Conservation (phyloP, 2,113 vertebrate species). For the Serinus canaria region DNA sequence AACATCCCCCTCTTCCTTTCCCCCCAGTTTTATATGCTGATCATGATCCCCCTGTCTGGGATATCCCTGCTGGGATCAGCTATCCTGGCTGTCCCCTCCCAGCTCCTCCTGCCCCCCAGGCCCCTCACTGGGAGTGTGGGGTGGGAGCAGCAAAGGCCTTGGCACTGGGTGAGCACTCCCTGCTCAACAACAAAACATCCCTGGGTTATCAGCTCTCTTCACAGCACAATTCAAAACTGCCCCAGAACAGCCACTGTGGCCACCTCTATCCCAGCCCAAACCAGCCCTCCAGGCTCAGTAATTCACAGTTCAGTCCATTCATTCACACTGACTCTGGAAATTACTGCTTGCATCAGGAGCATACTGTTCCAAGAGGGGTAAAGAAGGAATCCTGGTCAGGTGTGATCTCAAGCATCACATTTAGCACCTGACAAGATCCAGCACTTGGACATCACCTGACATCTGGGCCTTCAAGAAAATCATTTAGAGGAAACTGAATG, state of each 20-base stretch:
- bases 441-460: not conserved
- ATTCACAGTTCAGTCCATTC: not conserved
- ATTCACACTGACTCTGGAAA: not conserved
- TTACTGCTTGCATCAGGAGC: not conserved
- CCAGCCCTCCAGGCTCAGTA: not conserved
- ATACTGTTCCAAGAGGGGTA: not conserved
- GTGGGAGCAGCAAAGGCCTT: not conserved
- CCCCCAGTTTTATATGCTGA: not conserved
- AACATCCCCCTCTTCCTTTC: not conserved
- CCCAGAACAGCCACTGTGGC: not conserved
- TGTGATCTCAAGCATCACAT: not conserved
- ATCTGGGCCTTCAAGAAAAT: not conserved
- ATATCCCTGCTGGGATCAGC: not conserved
- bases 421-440: not conserved
- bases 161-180: not conserved
- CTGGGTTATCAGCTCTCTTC: not conserved
- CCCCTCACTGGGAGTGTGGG: not conserved
- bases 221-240: not conserved
- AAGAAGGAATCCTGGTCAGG: not conserved
- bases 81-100: not conserved
- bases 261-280: not conserved
- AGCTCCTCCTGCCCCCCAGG: not conserved
- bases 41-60: not conserved
- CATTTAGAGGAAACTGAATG: accelerated
- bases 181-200: not conserved